These are phyloP conservation scores for Vicugna pacos DNA, from an alignment of 2,113 vertebrate species.

Conservation along the genomic window DNA sequence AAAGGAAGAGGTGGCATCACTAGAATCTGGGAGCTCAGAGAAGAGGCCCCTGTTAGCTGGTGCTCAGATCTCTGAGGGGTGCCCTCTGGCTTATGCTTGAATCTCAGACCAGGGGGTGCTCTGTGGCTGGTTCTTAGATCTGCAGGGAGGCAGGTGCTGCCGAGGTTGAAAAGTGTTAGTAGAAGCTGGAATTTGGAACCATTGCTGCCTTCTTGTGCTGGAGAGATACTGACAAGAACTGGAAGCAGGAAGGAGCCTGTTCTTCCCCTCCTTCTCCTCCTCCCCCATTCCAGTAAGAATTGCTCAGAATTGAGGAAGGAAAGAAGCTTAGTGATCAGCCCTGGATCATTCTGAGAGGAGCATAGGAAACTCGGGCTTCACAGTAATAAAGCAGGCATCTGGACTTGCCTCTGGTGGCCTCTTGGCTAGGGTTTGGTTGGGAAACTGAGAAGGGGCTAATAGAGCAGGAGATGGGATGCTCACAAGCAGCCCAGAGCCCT, in stretches of 20 bases:
- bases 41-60: no score
- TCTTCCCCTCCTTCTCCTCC: background rate
- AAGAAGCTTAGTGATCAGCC: background rate
- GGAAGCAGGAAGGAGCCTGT: no score
- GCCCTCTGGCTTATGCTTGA: background rate
- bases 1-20: background rate
- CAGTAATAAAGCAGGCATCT: background rate
- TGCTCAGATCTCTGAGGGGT: background rate
- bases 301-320: background rate
- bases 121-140: background rate
- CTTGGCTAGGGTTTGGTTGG: background rate
- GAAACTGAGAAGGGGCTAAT: background rate
- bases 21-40: background rate
- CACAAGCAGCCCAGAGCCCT: background rate
- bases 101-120: background rate
- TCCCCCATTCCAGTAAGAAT: background rate
- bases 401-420: background rate
- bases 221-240: background rate
- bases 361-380: background rate
- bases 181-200: background rate
- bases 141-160: background rate
- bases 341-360: background rate
- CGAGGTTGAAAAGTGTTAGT: rapidly evolving
- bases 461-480: background rate
- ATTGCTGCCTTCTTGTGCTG: background rate